Percentiles rank a stretch among this genome's conserved stretches.
Conservation (phyloP, 2,113 vertebrate species). For the Chelonoidis abingdonii region DNA sequence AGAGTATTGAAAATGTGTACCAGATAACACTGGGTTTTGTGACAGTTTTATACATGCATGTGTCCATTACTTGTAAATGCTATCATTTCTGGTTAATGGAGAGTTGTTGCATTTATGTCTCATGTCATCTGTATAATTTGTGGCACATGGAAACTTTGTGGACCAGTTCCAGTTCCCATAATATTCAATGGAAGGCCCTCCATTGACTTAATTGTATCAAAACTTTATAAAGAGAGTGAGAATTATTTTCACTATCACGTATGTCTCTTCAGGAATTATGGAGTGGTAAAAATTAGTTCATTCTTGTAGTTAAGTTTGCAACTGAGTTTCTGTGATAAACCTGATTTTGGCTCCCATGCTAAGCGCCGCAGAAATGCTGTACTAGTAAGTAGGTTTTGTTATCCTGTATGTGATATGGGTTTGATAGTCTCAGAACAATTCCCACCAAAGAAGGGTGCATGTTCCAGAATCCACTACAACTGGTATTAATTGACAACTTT, state of each 20-base stretch:
- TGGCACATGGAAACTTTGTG: slow-evolving; percentile 28
- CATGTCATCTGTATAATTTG: slow-evolving; percentile 12
- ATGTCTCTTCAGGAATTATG: slow-evolving; percentile 44
- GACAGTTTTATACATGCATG: not conserved
- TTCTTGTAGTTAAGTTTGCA: not conserved
- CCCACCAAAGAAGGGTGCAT: slow-evolving; percentile 59
- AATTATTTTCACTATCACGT: slow-evolving; percentile 50
- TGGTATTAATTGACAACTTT: slow-evolving; percentile 76
- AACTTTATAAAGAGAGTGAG: slow-evolving; percentile 23
- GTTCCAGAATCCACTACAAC: slow-evolving; percentile 60
- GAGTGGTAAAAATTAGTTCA: not conserved
- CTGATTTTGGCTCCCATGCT: not conserved
- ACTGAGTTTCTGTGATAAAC: not conserved
- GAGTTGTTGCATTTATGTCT: slow-evolving; percentile 38
- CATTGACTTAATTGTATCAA: slow-evolving; percentile 30
- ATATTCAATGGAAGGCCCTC: slow-evolving; percentile 52
- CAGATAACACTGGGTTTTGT: slow-evolving; percentile 33
- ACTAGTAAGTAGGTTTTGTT: not conserved
- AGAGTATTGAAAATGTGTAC: slow-evolving; percentile 20
- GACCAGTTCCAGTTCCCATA: slow-evolving; percentile 64
- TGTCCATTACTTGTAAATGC: not conserved
- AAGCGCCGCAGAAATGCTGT: not conserved
- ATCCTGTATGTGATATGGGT: slow-evolving; percentile 3
- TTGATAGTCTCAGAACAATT: slow-evolving; percentile 69
- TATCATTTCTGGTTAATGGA: not conserved